phyloP scores from a whole-genome alignment of 2,888 invertebrate species.

The Noctua pronuba region DNA sequence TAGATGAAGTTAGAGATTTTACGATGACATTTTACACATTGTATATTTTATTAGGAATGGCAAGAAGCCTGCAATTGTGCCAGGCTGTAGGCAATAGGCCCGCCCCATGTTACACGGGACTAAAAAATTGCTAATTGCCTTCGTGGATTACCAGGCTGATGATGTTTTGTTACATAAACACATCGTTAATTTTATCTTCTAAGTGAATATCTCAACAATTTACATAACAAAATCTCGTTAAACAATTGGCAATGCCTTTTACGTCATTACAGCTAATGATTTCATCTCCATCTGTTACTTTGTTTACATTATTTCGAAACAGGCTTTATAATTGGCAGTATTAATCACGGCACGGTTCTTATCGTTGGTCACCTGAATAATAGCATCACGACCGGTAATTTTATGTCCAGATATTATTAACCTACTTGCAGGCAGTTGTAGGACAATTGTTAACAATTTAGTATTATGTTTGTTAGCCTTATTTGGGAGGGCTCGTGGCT shows the following conservation, averaged over 20 bases:
- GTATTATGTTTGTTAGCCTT: constrained; percentile 43
- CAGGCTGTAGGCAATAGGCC: neutral
- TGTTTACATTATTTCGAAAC: constrained; percentile 43
- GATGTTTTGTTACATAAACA: neutral
- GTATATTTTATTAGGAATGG: neutral
- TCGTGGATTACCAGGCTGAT: neutral
- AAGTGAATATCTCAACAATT: neutral
- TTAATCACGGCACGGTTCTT: constrained; percentile 55
- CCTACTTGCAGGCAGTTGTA: constrained; percentile 50
- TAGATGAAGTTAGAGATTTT: neutral
- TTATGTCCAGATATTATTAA: constrained; percentile 59
- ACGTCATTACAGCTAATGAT: constrained; percentile 48
- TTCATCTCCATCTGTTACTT: constrained; percentile 44
- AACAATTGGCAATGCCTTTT: neutral
- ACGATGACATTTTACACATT: neutral
- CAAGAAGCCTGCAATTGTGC: neutral
- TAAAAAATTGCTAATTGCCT: neutral
- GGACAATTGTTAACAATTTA: constrained; percentile 50
- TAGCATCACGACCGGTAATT: constrained; percentile 59
- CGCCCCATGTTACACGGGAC: neutral
- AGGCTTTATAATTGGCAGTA: constrained; percentile 55
- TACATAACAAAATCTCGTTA: constrained; percentile 4
- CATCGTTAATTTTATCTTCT: neutral
- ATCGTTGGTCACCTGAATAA: constrained; percentile 58
- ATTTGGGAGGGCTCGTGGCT: constrained; percentile 24